phyloP scores from a whole-genome alignment of 1,140 invertebrate genomes.

The Drosophila cardini region DNA sequence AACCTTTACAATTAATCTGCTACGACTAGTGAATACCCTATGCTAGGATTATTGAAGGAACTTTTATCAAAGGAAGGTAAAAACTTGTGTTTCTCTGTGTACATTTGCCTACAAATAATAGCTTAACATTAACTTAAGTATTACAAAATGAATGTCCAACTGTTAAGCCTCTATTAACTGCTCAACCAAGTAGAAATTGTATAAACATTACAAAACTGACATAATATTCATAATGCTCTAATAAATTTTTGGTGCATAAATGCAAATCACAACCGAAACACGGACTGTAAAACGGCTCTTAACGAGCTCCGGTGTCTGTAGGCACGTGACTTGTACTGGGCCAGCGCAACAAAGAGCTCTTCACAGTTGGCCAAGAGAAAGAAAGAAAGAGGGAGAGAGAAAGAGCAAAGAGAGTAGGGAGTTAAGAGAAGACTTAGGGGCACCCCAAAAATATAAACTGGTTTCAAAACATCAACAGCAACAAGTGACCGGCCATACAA shows the following conservation, averaged over 20 bases:
- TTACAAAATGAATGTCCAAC: background rate
- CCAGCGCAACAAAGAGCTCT: constrained; percentile 24
- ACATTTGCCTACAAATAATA: background rate
- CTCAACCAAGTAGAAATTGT: background rate
- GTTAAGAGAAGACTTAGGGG: background rate
- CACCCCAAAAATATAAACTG: constrained; percentile 32
- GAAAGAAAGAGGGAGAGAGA: background rate
- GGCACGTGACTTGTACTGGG: constrained; percentile 32
- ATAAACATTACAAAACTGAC: constrained; percentile 9
- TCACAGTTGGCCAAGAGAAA: constrained; percentile 8
- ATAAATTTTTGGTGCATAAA: constrained; percentile 14
- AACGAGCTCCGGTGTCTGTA: constrained; percentile 17
- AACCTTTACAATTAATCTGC: background rate
- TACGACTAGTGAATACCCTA: constrained; percentile 20
- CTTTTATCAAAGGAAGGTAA: background rate
- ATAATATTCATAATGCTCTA: constrained; percentile 12
- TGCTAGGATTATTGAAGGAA: background rate
- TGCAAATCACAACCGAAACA: constrained; percentile 33
- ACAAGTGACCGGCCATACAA: constrained; percentile 45
- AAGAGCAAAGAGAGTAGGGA: background rate
- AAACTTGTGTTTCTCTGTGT: background rate
- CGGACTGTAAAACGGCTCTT: constrained; percentile 16
- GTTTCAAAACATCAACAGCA: constrained; percentile 32
- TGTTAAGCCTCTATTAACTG: background rate
- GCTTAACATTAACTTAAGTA: background rate